A percentile compares a stretch with the other conserved stretches of the same genome.
Conservation (phyloP, 2,113 vertebrate genomes). For the Pelobates fuscus region DNA sequence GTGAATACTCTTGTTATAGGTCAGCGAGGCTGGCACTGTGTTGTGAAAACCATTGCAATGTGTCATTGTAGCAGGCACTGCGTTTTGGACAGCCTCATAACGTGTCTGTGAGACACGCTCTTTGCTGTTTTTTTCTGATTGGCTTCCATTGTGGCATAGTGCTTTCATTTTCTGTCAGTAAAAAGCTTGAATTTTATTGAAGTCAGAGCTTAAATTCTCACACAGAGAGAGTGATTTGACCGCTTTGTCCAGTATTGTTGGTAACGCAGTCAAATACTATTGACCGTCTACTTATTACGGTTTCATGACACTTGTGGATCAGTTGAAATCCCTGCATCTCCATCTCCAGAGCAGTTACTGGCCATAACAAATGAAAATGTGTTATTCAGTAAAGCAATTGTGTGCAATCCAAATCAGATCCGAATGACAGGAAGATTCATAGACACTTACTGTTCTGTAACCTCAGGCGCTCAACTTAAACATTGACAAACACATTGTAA, state of each 20-base stretch:
- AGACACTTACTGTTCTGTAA: background rate
- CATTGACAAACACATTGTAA: background rate
- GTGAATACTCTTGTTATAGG: too few species aligned
- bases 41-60: too few species aligned
- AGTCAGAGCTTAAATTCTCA: background rate
- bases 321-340: background rate
- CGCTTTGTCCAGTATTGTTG: background rate
- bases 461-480: slow-evolving; percentile 3
- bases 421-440: slow-evolving; percentile 16
- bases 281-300: background rate
- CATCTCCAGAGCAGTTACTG: slow-evolving; percentile 8
- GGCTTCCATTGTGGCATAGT: too few species aligned
- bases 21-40: too few species aligned
- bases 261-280: slow-evolving; percentile 2
- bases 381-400: slow-evolving; percentile 43
- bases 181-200: too few species aligned
- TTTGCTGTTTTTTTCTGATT: too few species aligned
- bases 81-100: too few species aligned
- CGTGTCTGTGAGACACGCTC: too few species aligned
- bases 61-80: too few species aligned
- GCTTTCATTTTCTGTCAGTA: too few species aligned
- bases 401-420: slow-evolving; percentile 39
- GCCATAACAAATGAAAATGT: slow-evolving; percentile 22
- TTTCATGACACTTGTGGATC: slow-evolving; percentile 30
- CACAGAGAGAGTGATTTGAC: background rate